These are phyloP conservation scores for Neosilurus hyrtlii DNA, from an alignment of 2,797 vertebrate species.

Conservation along the genomic window DNA sequence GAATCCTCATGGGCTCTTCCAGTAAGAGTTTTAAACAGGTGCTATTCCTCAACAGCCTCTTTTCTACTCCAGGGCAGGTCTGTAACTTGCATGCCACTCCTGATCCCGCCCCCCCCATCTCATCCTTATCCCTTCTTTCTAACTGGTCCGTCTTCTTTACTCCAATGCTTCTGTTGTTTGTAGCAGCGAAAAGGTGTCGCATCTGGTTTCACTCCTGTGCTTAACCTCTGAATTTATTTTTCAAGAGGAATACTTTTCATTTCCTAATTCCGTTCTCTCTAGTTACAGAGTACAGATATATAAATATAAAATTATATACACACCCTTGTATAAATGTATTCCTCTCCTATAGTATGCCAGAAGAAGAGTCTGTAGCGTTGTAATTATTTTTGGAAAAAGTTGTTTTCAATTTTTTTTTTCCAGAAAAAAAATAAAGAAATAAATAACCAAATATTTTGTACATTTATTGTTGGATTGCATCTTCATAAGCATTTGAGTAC, in stretches of 20 bases:
- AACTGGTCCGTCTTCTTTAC: slow-evolving; percentile 2
- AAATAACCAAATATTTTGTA: slow-evolving; percentile 39
- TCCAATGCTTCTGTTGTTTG: slow-evolving; percentile 22
- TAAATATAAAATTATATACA: slow-evolving; percentile 73
- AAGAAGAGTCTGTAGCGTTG: slow-evolving; percentile 75
- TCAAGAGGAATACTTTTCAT: slow-evolving; percentile 58
- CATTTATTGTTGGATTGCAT: neutral
- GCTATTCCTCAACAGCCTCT: slow-evolving; percentile 73
- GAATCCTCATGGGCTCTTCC: slow-evolving; percentile 44
- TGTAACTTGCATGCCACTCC: slow-evolving; percentile 44
- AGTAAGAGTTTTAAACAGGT: slow-evolving; percentile 71
- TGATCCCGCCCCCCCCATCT: slow-evolving; percentile 14
- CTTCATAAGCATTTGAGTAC: neutral
- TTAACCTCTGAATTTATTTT: slow-evolving; percentile 49
- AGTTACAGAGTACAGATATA: slow-evolving; percentile 74
- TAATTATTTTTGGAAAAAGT: slow-evolving; percentile 75
- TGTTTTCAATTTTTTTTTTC: slow-evolving; percentile 77
- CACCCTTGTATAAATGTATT: slow-evolving; percentile 79
- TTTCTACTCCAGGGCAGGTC: slow-evolving; percentile 64
- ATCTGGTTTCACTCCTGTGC: slow-evolving; percentile 57
- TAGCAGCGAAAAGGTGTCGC: slow-evolving; percentile 37
- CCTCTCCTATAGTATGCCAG: slow-evolving; percentile 68
- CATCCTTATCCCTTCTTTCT: slow-evolving; percentile 13
- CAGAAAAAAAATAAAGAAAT: slow-evolving; percentile 70
- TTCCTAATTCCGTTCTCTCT: slow-evolving; percentile 54